phyloP scores from a whole-genome alignment of 2,797 vertebrate species.

The Potorous gilbertii region DNA sequence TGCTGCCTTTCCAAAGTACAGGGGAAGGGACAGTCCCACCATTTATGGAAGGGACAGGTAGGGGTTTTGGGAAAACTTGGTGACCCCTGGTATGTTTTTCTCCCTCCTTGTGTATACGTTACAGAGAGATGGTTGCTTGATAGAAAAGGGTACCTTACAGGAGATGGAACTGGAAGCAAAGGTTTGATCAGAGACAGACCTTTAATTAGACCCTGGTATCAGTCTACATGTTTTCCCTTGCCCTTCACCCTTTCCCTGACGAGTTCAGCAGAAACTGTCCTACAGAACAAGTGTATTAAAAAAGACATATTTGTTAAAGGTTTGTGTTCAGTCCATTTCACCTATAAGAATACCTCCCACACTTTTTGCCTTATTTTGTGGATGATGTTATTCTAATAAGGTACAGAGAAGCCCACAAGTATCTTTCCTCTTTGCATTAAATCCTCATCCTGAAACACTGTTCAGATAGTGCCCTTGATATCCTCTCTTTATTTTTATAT shows the following conservation, averaged over 20 bases:
- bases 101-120: not conserved
- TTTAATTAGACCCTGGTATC: not conserved
- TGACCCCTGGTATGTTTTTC: not conserved
- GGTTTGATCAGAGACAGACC: not conserved
- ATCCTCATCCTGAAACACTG: not conserved
- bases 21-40: not conserved
- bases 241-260: not conserved
- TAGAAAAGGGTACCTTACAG: not conserved
- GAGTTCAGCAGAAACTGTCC: conserved; percentile 14
- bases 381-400: not conserved
- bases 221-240: not conserved
- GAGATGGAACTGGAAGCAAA: not conserved
- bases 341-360: conserved; percentile 7
- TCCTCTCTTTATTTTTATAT: conserved; percentile 22
- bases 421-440: not conserved
- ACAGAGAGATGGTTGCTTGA: not conserved
- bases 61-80: not conserved
- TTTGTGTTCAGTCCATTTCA: not conserved
- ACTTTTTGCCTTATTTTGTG: not conserved
- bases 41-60: not conserved
- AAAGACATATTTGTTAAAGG: conserved; percentile 22
- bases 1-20: not conserved
- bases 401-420: not conserved
- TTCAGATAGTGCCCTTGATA: not conserved
- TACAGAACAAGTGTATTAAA: not conserved